Conservation (phyloP, 2,888 invertebrate genomes). For the Prosapia bicincta region DNA sequence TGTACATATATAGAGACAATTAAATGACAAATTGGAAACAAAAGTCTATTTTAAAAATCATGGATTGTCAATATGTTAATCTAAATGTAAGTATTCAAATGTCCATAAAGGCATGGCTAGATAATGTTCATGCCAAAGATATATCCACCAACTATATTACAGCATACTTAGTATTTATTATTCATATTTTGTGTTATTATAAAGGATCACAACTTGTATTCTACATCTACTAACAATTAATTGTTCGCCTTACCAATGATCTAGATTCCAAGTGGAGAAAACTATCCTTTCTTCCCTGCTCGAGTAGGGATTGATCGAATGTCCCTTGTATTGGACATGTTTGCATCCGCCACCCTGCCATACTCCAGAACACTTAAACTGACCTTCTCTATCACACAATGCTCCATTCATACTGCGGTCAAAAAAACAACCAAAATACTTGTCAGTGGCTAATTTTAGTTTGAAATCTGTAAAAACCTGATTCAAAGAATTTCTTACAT, state of each 20-base stretch:
- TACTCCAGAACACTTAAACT: conserved; percentile 67
- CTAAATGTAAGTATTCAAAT: too few relatives aligned
- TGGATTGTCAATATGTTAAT: too few relatives aligned
- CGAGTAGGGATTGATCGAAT: conserved; percentile 79
- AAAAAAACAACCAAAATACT: conserved; percentile 75
- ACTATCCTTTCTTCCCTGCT: conserved; percentile 76
- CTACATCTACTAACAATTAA: too few relatives aligned
- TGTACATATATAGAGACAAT: too few relatives aligned
- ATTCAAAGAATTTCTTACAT: conserved; percentile 43
- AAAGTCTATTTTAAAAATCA: too few relatives aligned
- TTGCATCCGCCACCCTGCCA: conserved; percentile 60
- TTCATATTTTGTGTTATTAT: too few relatives aligned
- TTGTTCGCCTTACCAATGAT: conserved; percentile 69
- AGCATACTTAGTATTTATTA: too few relatives aligned
- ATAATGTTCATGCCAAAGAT: too few relatives aligned
- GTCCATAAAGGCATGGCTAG: too few relatives aligned
- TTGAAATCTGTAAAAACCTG: conserved; percentile 31
- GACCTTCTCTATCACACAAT: conserved; percentile 59
- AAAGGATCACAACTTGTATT: too few relatives aligned
- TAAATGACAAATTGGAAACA: too few relatives aligned
- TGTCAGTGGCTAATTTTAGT: conserved; percentile 57
- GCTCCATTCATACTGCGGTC: conserved; percentile 55
- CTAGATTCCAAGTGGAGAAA: conserved; percentile 89
- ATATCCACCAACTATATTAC: too few relatives aligned
- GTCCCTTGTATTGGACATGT: conserved; percentile 54